phyloP scores from a whole-genome alignment of 2,113 vertebrate species.

The Arenaria interpres region DNA sequence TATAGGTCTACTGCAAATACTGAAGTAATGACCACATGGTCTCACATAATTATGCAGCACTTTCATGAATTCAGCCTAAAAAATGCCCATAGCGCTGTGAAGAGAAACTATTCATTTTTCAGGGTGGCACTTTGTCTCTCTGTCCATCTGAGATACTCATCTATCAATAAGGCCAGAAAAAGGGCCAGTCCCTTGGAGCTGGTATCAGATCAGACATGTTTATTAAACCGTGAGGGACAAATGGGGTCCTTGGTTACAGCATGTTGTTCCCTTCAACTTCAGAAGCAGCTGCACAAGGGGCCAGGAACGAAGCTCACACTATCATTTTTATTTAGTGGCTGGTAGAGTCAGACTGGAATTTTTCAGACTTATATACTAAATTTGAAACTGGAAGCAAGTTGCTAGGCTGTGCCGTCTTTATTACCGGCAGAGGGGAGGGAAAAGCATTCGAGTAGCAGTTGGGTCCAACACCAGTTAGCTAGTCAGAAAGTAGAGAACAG shows the following conservation, averaged over 20 bases:
- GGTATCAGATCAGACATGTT: neutral
- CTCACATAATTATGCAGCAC: neutral
- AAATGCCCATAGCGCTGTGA: neutral
- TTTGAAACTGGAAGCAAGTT: neutral
- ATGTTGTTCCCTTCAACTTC: neutral
- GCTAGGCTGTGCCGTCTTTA: neutral
- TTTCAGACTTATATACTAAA: neutral
- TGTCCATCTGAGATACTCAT: neutral
- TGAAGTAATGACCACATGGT: neutral
- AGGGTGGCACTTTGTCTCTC: neutral
- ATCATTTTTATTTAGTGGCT: neutral
- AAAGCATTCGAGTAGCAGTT: constrained; percentile 33
- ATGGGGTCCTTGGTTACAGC: neutral
- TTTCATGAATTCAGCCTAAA: neutral
- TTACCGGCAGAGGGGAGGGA: neutral
- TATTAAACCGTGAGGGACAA: neutral
- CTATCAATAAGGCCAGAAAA: neutral
- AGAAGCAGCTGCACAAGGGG: neutral
- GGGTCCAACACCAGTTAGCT: constrained; percentile 50
- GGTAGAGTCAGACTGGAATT: neutral
- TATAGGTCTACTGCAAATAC: neutral
- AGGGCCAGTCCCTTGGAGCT: neutral
- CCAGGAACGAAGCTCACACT: neutral
- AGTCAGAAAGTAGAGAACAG: constrained; percentile 44
- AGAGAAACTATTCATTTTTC: neutral